These are phyloP conservation scores for Syndactyla subalaris DNA, from an alignment of 2,797 vertebrate species.

Conservation along the genomic window DNA sequence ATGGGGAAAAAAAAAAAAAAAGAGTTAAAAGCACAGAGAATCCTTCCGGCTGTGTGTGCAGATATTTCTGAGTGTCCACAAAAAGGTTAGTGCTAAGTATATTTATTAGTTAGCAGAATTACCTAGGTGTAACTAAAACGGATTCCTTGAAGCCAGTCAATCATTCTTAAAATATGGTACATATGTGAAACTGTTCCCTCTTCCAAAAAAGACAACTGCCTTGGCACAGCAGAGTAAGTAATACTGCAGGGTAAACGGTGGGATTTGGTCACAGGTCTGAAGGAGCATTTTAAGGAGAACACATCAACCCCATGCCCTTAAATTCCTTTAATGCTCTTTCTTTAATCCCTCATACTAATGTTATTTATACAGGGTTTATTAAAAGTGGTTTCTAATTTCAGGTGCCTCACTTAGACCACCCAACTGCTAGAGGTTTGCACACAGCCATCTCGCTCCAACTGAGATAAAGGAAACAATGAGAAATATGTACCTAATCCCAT, in stretches of 20 bases:
- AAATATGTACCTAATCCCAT: background rate
- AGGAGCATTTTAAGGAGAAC: background rate
- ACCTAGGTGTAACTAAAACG: slow-evolving; percentile 20
- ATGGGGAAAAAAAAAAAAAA: background rate
- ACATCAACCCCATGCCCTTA: slow-evolving; percentile 1
- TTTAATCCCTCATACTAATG: slow-evolving; percentile 58
- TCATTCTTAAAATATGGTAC: slow-evolving; percentile 61
- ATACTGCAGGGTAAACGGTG: slow-evolving; percentile 2
- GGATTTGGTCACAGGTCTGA: background rate
- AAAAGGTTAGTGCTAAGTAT: background rate
- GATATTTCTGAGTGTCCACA: background rate
- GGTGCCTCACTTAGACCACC: background rate
- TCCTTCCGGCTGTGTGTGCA: background rate
- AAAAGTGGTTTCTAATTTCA: slow-evolving; percentile 56
- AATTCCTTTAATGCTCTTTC: slow-evolving; percentile 26
- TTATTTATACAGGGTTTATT: slow-evolving; percentile 54
- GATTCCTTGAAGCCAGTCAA: slow-evolving; percentile 24
- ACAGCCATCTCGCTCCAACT: background rate
- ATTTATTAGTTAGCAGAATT: background rate
- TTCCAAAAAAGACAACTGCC: slow-evolving; percentile 44
- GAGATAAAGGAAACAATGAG: background rate
- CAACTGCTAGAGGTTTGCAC: background rate
- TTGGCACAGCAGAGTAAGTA: background rate
- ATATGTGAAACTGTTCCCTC: slow-evolving; percentile 54
- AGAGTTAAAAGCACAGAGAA: background rate